These are phyloP conservation scores for Hemibagrus wyckioides DNA, from an alignment of 2,113 vertebrate species.

Conservation along the genomic window DNA sequence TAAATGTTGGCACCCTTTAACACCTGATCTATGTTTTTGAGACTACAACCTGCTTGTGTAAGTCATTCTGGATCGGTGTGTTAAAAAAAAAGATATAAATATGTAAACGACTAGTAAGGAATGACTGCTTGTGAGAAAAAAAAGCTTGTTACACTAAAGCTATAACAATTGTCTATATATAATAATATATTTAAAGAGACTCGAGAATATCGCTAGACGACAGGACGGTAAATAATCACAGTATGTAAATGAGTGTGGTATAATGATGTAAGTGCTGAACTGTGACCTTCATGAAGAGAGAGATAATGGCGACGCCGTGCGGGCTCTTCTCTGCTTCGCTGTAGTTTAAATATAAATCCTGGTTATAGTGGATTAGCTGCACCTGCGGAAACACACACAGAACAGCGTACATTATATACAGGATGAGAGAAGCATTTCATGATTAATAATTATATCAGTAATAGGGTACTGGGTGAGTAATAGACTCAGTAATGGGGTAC, in stretches of 20 bases:
- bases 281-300: constrained; percentile 83
- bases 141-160: no score
- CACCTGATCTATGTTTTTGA: not conserved
- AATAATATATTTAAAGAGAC: not conserved
- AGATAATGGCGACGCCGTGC: constrained; percentile 91
- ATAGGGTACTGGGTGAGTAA: no score
- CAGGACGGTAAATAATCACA: no score
- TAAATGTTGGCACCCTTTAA: not conserved
- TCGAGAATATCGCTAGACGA: not conserved
- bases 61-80: not conserved
- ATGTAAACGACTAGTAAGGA: not conserved
- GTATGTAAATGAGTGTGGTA: not conserved
- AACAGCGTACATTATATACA: not conserved
- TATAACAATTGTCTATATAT: no score
- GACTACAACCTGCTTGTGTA: not conserved
- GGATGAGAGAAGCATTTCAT: not conserved
- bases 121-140: not conserved
- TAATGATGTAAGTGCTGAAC: not conserved
- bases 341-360: constrained; percentile 91
- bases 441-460: not conserved
- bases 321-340: constrained; percentile 91
- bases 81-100: not conserved
- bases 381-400: constrained; percentile 71
- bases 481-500: not conserved
- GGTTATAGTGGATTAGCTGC: constrained; percentile 95